Conservation (phyloP, 2,113 vertebrate species). For the Rhinolophus sinicus region DNA sequence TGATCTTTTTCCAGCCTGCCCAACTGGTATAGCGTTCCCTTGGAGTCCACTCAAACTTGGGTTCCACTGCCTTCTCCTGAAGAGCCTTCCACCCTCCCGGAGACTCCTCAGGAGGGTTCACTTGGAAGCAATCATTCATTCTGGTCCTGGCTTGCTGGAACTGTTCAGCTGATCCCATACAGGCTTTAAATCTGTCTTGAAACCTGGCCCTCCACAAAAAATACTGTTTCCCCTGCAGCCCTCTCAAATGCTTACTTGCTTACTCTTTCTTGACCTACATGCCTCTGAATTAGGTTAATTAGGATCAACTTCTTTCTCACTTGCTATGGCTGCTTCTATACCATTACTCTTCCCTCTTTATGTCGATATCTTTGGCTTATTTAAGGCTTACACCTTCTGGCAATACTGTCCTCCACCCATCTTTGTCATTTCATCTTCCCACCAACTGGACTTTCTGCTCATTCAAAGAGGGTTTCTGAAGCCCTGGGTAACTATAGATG, state of each 20-base stretch:
- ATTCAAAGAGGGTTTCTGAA: constrained; percentile 18
- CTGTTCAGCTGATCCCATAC: not conserved
- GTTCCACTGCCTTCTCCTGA: not conserved
- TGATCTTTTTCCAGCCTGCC: constrained; percentile 26
- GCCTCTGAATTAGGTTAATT: not conserved
- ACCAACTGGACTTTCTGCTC: not conserved
- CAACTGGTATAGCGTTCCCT: not conserved
- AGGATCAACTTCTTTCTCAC: not conserved
- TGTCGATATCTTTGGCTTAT: not conserved
- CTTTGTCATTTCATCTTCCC: constrained; percentile 9
- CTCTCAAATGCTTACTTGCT: constrained; percentile 8
- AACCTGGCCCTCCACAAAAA: not conserved
- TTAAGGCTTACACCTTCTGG: not conserved
- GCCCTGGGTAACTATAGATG: not conserved
- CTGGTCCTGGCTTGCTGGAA: not conserved
- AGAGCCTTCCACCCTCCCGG: not conserved
- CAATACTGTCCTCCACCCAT: not conserved
- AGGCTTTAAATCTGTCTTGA: not conserved
- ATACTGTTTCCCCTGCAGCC: not conserved
- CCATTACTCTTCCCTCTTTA: not conserved
- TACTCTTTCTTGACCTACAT: not conserved
- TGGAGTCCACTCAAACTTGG: not conserved
- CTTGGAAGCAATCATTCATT: not conserved
- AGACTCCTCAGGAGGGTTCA: not conserved
- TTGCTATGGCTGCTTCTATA: not conserved